A percentile compares a stretch with the other conserved stretches of the same genome.
phyloP scores from a whole-genome alignment of 2,113 vertebrate genomes.

The Chroicocephalus ridibundus region DNA sequence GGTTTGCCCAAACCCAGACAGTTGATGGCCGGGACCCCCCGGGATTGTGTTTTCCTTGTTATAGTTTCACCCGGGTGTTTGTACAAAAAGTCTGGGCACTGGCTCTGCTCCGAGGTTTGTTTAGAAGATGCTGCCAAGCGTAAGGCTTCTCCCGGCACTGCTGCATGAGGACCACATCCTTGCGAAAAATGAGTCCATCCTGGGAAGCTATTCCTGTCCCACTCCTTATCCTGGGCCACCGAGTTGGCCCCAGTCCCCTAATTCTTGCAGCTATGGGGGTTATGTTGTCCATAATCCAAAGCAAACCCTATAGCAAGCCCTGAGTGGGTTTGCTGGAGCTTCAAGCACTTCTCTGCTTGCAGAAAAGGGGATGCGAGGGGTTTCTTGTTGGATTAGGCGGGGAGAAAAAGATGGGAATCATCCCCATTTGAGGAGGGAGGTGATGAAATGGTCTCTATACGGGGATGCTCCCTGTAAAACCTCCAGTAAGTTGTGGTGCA shows the following conservation, averaged over 20 bases:
- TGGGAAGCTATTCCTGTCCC: background rate
- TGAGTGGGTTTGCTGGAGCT: background rate
- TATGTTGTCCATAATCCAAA: background rate
- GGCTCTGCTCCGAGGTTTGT: background rate
- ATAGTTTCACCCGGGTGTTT: background rate
- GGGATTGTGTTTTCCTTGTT: background rate
- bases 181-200: background rate
- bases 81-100: background rate
- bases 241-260: fast-evolving
- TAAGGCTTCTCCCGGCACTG: background rate
- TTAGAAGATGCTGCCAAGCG: constrained; percentile 24
- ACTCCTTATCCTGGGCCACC: background rate
- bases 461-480: background rate
- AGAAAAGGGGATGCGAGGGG: background rate
- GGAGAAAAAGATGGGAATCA: background rate
- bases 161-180: background rate
- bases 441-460: fast-evolving
- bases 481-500: fast-evolving
- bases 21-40: background rate
- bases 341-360: background rate
- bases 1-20: background rate
- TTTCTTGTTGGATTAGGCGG: background rate
- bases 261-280: background rate
- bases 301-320: background rate
- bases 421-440: background rate